Evolutionary conservation across 2,797 vertebrate genomes (phyloP).

Genomic region (Xenops minutus): DNA sequence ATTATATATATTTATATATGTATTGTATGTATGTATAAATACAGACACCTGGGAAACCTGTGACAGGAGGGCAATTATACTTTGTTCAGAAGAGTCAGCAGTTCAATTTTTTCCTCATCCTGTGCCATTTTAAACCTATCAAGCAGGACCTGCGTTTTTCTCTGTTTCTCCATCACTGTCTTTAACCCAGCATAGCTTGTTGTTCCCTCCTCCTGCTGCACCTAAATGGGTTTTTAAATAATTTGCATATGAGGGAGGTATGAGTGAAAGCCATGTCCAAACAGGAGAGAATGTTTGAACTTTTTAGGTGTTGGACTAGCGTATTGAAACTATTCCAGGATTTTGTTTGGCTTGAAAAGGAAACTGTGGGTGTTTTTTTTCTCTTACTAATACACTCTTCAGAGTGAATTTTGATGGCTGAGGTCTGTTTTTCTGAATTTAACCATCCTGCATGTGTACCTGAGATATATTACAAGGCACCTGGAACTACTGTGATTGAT

Average conservation of each 20-base stretch:
- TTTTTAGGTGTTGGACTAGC: not conserved
- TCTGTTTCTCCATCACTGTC: not conserved
- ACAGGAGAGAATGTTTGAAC: constrained; percentile 7
- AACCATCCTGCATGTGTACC: not conserved
- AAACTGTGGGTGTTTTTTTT: not conserved
- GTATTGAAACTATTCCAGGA: not conserved
- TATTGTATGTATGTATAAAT: not conserved
- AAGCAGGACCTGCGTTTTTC: not conserved
- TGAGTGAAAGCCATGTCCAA: not conserved
- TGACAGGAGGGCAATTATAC: not conserved
- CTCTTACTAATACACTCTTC: not conserved
- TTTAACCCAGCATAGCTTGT: not conserved
- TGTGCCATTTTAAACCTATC: not conserved
- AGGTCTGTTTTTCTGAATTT: constrained; percentile 7
- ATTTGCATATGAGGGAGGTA: not conserved
- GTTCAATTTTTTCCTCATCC: not conserved
- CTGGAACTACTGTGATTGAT: not conserved
- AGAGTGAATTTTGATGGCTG: not conserved
- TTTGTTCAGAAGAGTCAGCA: not conserved
- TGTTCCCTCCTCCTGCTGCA: not conserved
- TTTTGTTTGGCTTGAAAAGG: constrained; percentile 26
- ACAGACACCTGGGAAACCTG: not conserved
- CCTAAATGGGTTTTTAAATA: not conserved
- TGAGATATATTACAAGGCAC: not conserved
- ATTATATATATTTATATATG: too few relatives aligned